These are phyloP conservation scores for Aleiodes leptofemur DNA, from an alignment of 2,888 invertebrate species.

Conservation along the genomic window DNA sequence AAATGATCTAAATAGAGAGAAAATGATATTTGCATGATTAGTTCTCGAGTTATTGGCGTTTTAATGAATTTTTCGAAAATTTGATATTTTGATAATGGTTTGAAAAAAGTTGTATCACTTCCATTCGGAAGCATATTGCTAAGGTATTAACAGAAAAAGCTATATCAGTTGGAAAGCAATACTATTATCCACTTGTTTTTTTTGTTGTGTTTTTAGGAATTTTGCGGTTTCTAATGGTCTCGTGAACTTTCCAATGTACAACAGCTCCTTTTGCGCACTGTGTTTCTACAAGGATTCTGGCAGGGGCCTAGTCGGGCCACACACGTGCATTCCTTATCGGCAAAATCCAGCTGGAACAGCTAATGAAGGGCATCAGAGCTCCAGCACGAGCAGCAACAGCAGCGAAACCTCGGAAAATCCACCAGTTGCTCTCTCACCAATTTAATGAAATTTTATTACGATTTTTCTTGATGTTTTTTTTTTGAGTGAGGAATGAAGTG, in stretches of 20 bases:
- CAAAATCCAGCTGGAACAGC: slow-evolving; percentile 24
- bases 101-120: too few relatives aligned
- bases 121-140: too few relatives aligned
- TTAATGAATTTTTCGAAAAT: neutral
- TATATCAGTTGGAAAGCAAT: too few relatives aligned
- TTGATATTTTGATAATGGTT: too few relatives aligned
- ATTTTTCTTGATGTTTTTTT: too few relatives aligned
- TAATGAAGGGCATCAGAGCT: slow-evolving; percentile 27
- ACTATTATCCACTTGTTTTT: neutral
- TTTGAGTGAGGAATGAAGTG: too few relatives aligned
- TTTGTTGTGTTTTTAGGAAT: slow-evolving; percentile 59
- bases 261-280: slow-evolving; percentile 64
- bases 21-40: too few relatives aligned
- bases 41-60: neutral
- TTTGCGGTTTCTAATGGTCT: slow-evolving; percentile 69
- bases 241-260: slow-evolving; percentile 65
- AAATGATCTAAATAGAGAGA: too few relatives aligned
- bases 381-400: slow-evolving; percentile 58
- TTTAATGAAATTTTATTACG: slow-evolving; percentile 43
- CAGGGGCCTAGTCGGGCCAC: slow-evolving; percentile 52
- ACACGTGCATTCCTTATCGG: slow-evolving; percentile 57
- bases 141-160: too few relatives aligned
- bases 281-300: slow-evolving; percentile 65
- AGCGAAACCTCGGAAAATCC: slow-evolving; percentile 64
- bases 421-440: slow-evolving; percentile 56